A percentile compares a stretch with the other conserved stretches of the same genome.
Evolutionary conservation across 2,113 vertebrate genomes (phyloP).

Genomic region (Artemisiospiza belli): DNA sequence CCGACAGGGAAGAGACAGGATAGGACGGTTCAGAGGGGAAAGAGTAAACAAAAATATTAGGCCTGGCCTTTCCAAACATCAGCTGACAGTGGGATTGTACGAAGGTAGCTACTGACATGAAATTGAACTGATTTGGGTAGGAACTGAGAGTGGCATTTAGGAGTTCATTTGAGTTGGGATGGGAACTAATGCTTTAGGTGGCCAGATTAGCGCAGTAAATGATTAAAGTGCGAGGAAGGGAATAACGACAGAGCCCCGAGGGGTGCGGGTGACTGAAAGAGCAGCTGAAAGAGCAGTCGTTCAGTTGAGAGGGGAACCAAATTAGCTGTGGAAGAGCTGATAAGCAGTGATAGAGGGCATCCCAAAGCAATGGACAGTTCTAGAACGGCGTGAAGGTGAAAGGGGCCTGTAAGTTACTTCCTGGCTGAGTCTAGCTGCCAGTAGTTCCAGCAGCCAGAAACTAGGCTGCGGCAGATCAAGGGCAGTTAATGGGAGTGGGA

Average conservation of each 20-base stretch:
- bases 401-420: accelerated
- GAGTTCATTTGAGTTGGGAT: background rate
- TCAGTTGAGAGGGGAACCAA: background rate
- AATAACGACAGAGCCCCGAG: background rate
- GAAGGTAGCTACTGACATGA: background rate
- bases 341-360: background rate
- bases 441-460: background rate
- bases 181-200: background rate
- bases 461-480: background rate
- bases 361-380: background rate
- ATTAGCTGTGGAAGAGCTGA: background rate
- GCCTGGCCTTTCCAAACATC: background rate
- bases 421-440: background rate
- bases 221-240: background rate
- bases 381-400: background rate
- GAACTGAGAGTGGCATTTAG: background rate
- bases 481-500: background rate
- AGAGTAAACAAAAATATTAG: background rate
- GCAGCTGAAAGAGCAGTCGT: background rate
- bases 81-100: background rate
- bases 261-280: background rate
- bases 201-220: background rate
- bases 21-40: background rate
- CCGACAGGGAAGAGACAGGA: background rate
- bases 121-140: background rate